These are phyloP conservation scores for Poliocrania exsul DNA, from an alignment of 2,797 vertebrate genomes.

Conservation along the genomic window DNA sequence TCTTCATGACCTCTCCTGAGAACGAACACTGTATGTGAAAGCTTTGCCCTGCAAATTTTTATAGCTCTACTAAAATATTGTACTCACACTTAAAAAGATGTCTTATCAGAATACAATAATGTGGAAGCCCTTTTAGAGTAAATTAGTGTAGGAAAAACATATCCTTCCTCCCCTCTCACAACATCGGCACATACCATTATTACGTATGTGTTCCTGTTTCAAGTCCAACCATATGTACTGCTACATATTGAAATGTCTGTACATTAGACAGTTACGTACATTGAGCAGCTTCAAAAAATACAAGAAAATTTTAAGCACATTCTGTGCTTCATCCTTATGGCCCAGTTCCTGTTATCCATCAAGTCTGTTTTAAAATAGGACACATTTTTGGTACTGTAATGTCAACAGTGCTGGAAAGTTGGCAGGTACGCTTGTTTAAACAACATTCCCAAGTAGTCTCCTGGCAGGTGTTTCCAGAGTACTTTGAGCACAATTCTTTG, in stretches of 20 bases:
- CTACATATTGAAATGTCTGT: not conserved
- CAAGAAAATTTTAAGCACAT: conserved; percentile 51
- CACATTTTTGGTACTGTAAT: conserved; percentile 66
- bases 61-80: not conserved
- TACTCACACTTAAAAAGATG: not conserved
- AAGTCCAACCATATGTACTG: not conserved
- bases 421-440: conserved; percentile 81
- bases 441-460: conserved; percentile 80
- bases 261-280: not conserved
- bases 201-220: conserved; percentile 4
- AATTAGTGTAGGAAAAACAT: not conserved
- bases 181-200: not conserved
- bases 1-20: not conserved
- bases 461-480: conserved; percentile 84
- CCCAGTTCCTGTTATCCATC: conserved; percentile 74
- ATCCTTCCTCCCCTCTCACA: conserved; percentile 23
- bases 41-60: not conserved
- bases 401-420: conserved; percentile 80
- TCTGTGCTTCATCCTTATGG: conserved; percentile 54
- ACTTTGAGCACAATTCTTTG: conserved; percentile 78
- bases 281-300: conserved; percentile 4
- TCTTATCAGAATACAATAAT: conserved; percentile 15
- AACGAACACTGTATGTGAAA: not conserved
- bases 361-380: conserved; percentile 75
- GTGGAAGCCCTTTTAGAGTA: not conserved